phyloP scores from a whole-genome alignment of 2,797 vertebrate genomes.

The Garrulus glandarius region DNA sequence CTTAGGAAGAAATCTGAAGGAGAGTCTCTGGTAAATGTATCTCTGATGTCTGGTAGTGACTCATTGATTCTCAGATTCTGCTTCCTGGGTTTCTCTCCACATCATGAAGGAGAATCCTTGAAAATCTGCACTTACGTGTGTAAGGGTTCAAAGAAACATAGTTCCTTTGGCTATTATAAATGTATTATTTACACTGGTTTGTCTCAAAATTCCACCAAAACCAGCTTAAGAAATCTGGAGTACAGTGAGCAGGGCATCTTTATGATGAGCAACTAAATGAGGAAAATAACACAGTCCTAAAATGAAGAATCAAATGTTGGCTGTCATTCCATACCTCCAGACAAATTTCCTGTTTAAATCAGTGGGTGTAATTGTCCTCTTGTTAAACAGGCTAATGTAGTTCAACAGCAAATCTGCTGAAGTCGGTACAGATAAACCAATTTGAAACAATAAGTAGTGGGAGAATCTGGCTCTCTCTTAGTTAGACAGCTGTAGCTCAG shows the following conservation, averaged over 20 bases:
- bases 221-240: background rate
- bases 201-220: background rate
- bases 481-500: slow-evolving; percentile 2
- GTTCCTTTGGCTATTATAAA: background rate
- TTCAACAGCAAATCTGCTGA: slow-evolving; percentile 24
- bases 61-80: background rate
- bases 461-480: slow-evolving; percentile 9
- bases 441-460: slow-evolving; percentile 1
- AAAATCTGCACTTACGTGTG: background rate
- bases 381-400: slow-evolving; percentile 6
- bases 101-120: background rate
- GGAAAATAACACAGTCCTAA: background rate
- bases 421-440: slow-evolving; percentile 26
- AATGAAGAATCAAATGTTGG: background rate
- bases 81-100: background rate
- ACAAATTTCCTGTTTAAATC: background rate
- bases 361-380: background rate
- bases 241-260: background rate
- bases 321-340: background rate
- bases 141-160: background rate
- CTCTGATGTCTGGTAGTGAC: background rate
- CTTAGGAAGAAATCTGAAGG: background rate
- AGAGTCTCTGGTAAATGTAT: background rate
- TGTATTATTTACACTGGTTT: background rate
- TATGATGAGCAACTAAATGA: background rate